Evolutionary conservation across 2,797 vertebrate species (phyloP), one percentile per base, ranked within the genome.

Genomic region (Alosa sapidissima): DNA sequence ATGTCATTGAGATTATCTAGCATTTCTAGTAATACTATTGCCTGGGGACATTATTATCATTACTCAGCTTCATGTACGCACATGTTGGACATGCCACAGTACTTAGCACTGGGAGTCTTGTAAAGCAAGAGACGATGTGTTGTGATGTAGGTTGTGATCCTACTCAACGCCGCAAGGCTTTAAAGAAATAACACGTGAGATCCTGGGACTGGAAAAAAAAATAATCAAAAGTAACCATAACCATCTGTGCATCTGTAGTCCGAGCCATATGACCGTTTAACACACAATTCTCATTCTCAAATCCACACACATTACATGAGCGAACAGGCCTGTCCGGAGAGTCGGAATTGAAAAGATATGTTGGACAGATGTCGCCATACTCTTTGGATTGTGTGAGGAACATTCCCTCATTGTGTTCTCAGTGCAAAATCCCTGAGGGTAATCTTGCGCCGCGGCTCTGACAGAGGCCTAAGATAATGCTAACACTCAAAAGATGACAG

Each of bases 401-500:
- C 72, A 47, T 78, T 78, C 36, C 41, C 72, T 45, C 72, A 47
- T 78, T 78, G 72, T 78, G 72, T 47, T 78, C 14, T 78, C 16
- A 45, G 72, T 78, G 16, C 16, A 78, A 78, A 78, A 78, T 78
- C 72, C 72, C 72, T 21, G 36, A 45, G 72, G 72, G 72, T 78
- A 78, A 78, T 78, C 72, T 78, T n/a, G 36, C 72, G 21, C 41
- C 36, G 8, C 36, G 47, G 19, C 41, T 19, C 72, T 78, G 72
- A 78, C 72, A 78, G 36, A 47, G 72, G 72, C 72, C 72, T 45
- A 21, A 47, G 72, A 41, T 78, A 78, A 78, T 78, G 72, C 28
- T 78, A 78, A 78, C 72, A 78, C 72, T 78, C 72, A 78, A 78
- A 78, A 78, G 72, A 78, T 45, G 72, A 78, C 72, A 78, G 72